phyloP scores from a whole-genome alignment of 1,140 invertebrate genomes.

The Pseudomyrmex pallidus region DNA sequence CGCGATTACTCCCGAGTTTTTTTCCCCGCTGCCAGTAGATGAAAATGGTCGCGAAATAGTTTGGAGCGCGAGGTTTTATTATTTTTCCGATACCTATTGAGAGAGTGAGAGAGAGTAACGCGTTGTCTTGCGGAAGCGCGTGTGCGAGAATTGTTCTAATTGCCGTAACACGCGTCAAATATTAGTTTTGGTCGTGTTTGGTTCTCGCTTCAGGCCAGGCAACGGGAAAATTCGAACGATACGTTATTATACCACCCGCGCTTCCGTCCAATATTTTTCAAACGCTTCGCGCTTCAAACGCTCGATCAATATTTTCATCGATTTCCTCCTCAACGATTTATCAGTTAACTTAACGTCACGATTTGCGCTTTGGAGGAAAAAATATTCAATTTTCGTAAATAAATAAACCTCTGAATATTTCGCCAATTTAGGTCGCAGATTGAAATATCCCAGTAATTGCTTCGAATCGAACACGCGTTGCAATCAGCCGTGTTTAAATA shows the following conservation, averaged over 20 bases:
- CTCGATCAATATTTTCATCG: slow-evolving; percentile 26
- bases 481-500: neutral
- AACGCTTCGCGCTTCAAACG: neutral
- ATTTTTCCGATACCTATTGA: slow-evolving; percentile 37
- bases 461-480: neutral
- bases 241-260: slow-evolving; percentile 28
- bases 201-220: neutral
- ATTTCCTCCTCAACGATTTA: neutral
- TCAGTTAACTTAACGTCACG: slow-evolving; percentile 37
- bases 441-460: neutral
- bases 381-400: neutral
- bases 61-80: slow-evolving; percentile 13
- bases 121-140: slow-evolving; percentile 30
- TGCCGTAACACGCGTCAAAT: slow-evolving; percentile 28
- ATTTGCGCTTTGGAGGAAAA: neutral
- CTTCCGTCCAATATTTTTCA: slow-evolving; percentile 35
- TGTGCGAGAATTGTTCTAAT: slow-evolving; percentile 48
- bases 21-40: slow-evolving; percentile 21
- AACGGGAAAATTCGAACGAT: slow-evolving; percentile 29
- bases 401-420: neutral
- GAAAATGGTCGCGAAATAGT: slow-evolving; percentile 13
- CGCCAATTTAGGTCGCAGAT: neutral
- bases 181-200: slow-evolving; percentile 49
- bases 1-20: slow-evolving; percentile 18
- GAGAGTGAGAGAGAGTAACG: neutral